Conservation (phyloP, 1,140 invertebrate species). For the Plectus sambesii region DNA sequence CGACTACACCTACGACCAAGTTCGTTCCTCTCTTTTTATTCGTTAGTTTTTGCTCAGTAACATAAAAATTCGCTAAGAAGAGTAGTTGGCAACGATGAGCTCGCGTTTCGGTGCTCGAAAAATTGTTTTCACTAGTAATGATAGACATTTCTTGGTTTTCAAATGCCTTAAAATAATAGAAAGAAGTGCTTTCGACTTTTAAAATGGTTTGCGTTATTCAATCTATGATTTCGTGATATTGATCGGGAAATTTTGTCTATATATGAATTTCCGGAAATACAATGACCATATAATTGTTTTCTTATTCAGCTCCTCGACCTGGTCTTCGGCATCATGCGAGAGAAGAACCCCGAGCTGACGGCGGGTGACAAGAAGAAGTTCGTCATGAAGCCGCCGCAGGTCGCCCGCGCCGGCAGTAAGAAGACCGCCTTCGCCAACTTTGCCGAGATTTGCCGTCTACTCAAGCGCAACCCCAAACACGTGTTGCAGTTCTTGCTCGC, state of each 20-base stretch:
- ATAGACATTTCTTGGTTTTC: too few species aligned
- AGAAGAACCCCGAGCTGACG: constrained; percentile 98
- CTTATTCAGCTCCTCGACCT: constrained; percentile 63
- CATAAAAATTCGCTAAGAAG: too few species aligned
- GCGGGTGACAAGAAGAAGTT: constrained; percentile 97
- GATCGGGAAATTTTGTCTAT: too few species aligned
- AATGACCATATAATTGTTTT: too few species aligned
- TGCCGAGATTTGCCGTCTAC: constrained; percentile 69
- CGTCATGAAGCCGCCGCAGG: constrained; percentile 94
- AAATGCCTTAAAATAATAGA: neutral
- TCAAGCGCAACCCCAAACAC: constrained; percentile 96
- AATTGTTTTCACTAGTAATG: too few species aligned
- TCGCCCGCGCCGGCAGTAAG: constrained; percentile 93
- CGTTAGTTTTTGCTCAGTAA: neutral
- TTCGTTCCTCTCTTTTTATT: neutral
- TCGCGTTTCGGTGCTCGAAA: too few species aligned
- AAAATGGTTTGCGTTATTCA: too few species aligned
- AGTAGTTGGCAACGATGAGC: too few species aligned
- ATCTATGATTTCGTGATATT: too few species aligned
- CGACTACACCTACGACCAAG: constrained; percentile 42
- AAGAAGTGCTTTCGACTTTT: too few species aligned
- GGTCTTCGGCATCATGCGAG: constrained; percentile 95
- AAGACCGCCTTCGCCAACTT: constrained; percentile 99
- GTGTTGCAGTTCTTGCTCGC: constrained; percentile 91
- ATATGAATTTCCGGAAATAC: too few species aligned